Evolutionary conservation across 2,888 invertebrate species (phyloP).

Genomic region (Selenia dentaria): DNA sequence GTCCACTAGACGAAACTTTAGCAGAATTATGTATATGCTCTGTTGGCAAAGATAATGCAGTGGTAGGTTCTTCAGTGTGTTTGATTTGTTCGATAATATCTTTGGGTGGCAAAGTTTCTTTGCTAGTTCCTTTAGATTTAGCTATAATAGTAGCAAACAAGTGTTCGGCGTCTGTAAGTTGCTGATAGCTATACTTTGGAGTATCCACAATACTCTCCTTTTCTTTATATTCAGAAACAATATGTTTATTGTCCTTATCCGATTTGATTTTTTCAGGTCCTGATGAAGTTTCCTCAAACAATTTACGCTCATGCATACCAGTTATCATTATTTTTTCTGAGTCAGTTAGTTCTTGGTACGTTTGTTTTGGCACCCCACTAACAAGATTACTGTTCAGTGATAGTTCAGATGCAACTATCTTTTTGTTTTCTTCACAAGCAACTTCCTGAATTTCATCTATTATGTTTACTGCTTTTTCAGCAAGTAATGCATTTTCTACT

Average conservation of each 20-base stretch:
- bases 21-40: no score
- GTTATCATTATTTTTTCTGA: constrained; percentile 29
- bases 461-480: constrained; percentile 23
- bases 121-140: constrained; percentile 34
- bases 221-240: neutral
- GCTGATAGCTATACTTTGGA: constrained; percentile 39
- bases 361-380: constrained; percentile 23
- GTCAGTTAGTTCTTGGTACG: constrained; percentile 31
- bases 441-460: constrained; percentile 26
- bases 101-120: constrained; percentile 25
- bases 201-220: constrained; percentile 1
- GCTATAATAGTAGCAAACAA: constrained; percentile 38
- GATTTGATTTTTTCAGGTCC: neutral
- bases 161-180: constrained; percentile 48
- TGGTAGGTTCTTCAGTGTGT: neutral
- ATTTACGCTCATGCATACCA: constrained; percentile 4
- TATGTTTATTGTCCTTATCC: neutral
- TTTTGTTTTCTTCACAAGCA: constrained; percentile 24
- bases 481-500: constrained; percentile 33
- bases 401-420: constrained; percentile 20
- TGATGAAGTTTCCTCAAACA: neutral
- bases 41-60: neutral
- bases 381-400: constrained; percentile 18
- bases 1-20: constrained; percentile 7
- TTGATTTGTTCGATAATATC: constrained; percentile 7